These are phyloP conservation scores for Microplitis deprimator DNA, from an alignment of 2,888 invertebrate genomes.

Conservation along the genomic window DNA sequence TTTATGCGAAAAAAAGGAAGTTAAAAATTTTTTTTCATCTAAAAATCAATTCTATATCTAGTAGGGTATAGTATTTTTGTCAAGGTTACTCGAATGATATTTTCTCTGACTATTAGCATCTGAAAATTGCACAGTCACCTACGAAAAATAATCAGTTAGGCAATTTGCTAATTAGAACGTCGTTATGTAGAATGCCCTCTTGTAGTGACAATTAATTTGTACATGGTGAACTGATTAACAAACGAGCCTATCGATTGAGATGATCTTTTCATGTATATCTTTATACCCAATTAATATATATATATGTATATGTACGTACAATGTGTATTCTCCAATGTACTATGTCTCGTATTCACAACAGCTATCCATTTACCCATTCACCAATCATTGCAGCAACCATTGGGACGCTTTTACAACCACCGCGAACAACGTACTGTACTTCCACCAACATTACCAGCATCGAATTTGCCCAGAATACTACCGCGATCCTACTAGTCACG, in stretches of 20 bases:
- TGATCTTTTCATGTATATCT: neutral
- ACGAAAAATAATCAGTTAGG: too few species aligned
- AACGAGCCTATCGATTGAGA: slow-evolving; percentile 42
- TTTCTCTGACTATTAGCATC: too few species aligned
- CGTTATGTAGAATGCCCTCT: neutral
- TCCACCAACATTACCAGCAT: slow-evolving; percentile 40
- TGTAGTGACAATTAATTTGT: slow-evolving; percentile 48
- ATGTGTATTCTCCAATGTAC: slow-evolving; percentile 31
- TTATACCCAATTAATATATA: slow-evolving; percentile 13
- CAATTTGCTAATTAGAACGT: too few species aligned
- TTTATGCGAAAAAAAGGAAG: too few species aligned
- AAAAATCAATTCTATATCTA: too few species aligned
- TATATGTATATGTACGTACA: slow-evolving; percentile 25
- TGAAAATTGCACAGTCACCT: too few species aligned
- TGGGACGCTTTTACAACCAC: neutral
- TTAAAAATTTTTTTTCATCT: too few species aligned
- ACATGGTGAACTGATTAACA: slow-evolving; percentile 48
- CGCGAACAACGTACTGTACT: slow-evolving; percentile 35
- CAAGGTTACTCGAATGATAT: too few species aligned
- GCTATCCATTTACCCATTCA: slow-evolving; percentile 1
- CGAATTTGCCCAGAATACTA: slow-evolving; percentile 32
- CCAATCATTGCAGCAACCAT: neutral
- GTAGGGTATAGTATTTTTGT: too few species aligned
- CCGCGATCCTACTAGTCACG: slow-evolving; percentile 24
- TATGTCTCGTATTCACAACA: slow-evolving; percentile 29